Percentiles rank a stretch among this genome's conserved stretches.
phyloP scores from a whole-genome alignment of 2,888 invertebrate genomes.

The Diarsia dahlii region DNA sequence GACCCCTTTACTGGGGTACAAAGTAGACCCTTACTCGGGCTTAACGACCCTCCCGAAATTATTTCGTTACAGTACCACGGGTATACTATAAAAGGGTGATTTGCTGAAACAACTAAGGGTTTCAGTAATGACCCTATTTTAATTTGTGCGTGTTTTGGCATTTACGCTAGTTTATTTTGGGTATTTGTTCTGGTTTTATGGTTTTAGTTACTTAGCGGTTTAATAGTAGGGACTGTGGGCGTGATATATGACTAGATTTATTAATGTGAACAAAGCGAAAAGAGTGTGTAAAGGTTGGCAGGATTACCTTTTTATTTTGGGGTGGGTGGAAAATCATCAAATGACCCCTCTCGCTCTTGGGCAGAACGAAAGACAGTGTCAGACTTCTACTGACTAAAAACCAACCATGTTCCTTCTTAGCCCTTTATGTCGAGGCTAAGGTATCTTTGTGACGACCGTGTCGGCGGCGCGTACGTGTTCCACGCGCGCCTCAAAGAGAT shows the following conservation, averaged over 20 bases:
- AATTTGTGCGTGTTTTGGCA: conserved; percentile 43
- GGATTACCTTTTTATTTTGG: too few species aligned
- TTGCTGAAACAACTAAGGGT: conserved; percentile 48
- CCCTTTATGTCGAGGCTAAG: too few species aligned
- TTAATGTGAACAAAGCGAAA: neutral
- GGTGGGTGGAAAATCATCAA: too few species aligned
- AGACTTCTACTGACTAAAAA: too few species aligned
- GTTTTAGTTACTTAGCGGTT: conserved; percentile 16
- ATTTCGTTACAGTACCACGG: conserved; percentile 50
- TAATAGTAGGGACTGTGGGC: neutral
- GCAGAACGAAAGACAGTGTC: too few species aligned
- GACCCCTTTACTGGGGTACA: conserved; percentile 39
- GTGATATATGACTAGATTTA: neutral
- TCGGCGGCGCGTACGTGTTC: too few species aligned
- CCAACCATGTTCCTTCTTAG: too few species aligned
- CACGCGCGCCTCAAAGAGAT: too few species aligned
- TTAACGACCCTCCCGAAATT: conserved; percentile 56
- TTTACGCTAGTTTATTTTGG: conserved; percentile 30
- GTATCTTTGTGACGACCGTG: too few species aligned
- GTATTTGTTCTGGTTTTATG: conserved; percentile 17
- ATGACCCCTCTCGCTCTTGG: too few species aligned
- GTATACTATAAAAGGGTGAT: conserved; percentile 49
- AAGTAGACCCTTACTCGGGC: conserved; percentile 41
- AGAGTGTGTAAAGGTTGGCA: neutral
- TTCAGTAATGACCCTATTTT: conserved; percentile 39